Evolutionary conservation across 2,113 vertebrate species (phyloP).

Genomic region (Tachysurus vachellii): DNA sequence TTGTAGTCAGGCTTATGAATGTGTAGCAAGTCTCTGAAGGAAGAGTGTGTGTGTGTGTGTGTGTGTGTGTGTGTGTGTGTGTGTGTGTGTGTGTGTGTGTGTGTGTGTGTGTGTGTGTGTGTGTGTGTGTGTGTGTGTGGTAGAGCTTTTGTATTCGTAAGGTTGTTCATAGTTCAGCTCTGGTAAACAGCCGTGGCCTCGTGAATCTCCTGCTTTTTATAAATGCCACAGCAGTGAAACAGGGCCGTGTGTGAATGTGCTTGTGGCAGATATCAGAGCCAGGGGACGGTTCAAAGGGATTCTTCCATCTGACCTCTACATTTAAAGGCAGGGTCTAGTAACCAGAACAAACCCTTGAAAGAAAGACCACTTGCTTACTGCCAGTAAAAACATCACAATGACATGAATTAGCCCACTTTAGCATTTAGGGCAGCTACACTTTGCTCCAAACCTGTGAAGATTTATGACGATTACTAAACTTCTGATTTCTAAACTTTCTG

Average conservation of each 20-base stretch:
- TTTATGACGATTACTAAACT: neutral
- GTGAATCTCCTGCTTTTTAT: constrained; percentile 52
- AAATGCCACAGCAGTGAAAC: constrained; percentile 41
- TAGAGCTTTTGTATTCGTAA: constrained; percentile 36
- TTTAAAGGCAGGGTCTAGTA: constrained; percentile 51
- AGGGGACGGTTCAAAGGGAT: constrained; percentile 49
- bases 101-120: constrained; percentile 18
- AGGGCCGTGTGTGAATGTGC: constrained; percentile 43
- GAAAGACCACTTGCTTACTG: constrained; percentile 45
- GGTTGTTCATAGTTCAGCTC: constrained; percentile 40
- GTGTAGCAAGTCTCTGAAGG: constrained; percentile 31
- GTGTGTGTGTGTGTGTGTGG: constrained; percentile 16
- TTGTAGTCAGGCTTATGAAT: constrained; percentile 26
- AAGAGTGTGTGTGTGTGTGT: constrained; percentile 22
- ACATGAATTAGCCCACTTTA: neutral
- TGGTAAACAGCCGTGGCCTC: constrained; percentile 50
- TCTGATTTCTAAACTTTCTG: neutral
- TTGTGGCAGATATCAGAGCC: constrained; percentile 41
- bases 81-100: constrained; percentile 8
- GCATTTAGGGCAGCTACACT: neutral
- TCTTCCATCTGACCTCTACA: constrained; percentile 49
- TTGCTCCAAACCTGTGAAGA: neutral
- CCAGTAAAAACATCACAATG: constrained; percentile 28
- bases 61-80: constrained; percentile 22
- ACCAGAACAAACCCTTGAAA: constrained; percentile 47